Conservation (phyloP, 2,888 invertebrate genomes). For the Cryptocephalus primarius region DNA sequence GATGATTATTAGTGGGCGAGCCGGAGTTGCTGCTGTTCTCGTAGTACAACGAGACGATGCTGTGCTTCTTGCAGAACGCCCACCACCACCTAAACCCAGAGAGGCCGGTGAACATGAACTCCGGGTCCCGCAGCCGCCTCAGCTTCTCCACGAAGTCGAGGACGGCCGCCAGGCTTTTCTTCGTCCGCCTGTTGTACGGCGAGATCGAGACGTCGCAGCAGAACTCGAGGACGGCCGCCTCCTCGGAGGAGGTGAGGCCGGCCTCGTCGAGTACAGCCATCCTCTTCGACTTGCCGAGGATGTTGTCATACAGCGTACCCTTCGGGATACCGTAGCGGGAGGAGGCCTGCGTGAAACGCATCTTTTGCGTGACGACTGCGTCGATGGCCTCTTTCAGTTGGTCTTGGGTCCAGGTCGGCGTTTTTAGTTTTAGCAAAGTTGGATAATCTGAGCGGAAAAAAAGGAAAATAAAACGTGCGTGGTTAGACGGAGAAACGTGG, state of each 20-base stretch:
- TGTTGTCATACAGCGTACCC: conserved; percentile 68
- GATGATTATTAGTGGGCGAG: no score
- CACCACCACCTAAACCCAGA: conserved; percentile 72
- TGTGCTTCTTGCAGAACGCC: conserved; percentile 72
- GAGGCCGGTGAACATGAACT: conserved; percentile 57
- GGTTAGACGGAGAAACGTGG: conserved; percentile 6
- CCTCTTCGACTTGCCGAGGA: conserved; percentile 63
- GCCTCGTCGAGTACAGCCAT: conserved; percentile 66
- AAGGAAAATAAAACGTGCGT: conserved; percentile 21
- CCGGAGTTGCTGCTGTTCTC: conserved; percentile 17
- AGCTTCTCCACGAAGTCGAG: conserved; percentile 56
- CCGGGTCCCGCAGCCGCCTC: conserved; percentile 47
- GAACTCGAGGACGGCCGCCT: conserved; percentile 55
- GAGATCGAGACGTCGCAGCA: conserved; percentile 63
- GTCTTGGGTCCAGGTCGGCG: conserved; percentile 62
- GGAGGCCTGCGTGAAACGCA: conserved; percentile 69
- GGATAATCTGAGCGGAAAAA: conserved; percentile 41
- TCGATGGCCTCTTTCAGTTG: conserved; percentile 67
- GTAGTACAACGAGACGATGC: conserved; percentile 55
- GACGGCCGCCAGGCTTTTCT: conserved; percentile 52
- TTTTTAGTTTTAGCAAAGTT: conserved; percentile 59
- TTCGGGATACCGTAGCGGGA: conserved; percentile 62
- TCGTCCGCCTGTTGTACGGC: conserved; percentile 60
- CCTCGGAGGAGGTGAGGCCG: conserved; percentile 48
- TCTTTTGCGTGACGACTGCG: conserved; percentile 62